These are phyloP conservation scores for Avahi laniger DNA, from an alignment of 2,797 vertebrate species.

Conservation along the genomic window DNA sequence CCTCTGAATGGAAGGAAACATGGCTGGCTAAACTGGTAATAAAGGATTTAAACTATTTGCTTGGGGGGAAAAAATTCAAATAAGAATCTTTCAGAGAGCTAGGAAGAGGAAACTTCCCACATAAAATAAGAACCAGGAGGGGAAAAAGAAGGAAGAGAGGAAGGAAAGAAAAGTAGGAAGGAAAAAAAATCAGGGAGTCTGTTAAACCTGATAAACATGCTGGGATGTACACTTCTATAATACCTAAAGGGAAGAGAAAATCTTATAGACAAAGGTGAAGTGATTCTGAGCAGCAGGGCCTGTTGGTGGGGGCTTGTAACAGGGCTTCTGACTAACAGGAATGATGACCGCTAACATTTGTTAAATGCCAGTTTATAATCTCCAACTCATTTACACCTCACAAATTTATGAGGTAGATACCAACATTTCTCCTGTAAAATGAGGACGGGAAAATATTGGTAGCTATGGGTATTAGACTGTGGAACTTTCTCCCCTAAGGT, in stretches of 20 bases:
- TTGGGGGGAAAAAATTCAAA: background rate
- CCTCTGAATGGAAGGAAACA: background rate
- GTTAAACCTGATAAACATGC: background rate
- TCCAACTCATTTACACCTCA: background rate
- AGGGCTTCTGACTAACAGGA: background rate
- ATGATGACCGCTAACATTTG: background rate
- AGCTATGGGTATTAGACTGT: background rate
- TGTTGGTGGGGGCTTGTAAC: background rate
- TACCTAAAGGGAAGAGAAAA: background rate
- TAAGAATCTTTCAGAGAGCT: background rate
- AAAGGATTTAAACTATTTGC: background rate
- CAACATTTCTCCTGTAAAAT: background rate
- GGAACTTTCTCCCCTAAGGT: background rate
- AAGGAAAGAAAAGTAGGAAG: background rate
- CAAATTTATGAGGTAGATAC: background rate
- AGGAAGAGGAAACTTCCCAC: background rate
- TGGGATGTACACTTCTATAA: background rate
- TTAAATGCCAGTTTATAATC: background rate
- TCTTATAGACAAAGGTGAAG: background rate
- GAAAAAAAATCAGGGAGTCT: background rate
- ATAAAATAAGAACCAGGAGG: background rate
- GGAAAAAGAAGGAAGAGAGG: background rate
- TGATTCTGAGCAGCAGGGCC: background rate
- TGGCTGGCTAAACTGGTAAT: background rate
- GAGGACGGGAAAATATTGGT: background rate